These are phyloP conservation scores for Aleadryas rufinucha DNA, from an alignment of 2,113 vertebrate genomes.

Conservation along the genomic window DNA sequence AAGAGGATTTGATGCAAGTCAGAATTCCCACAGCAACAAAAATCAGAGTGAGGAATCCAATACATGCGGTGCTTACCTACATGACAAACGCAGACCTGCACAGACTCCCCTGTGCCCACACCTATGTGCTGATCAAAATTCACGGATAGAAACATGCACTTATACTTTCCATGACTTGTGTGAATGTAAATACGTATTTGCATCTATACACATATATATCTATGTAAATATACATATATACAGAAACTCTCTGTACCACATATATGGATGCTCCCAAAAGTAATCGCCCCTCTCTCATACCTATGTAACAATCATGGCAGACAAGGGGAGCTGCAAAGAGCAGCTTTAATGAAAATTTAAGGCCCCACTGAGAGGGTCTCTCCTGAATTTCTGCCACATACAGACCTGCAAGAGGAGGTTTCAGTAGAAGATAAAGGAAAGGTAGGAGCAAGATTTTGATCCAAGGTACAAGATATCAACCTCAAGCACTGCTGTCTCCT, in stretches of 20 bases:
- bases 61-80: neutral
- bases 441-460: neutral
- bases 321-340: neutral
- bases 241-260: neutral
- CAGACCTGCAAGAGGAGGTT: neutral
- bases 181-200: neutral
- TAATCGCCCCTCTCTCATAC: neutral
- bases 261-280: neutral
- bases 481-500: neutral
- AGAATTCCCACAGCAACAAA: neutral
- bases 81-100: neutral
- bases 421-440: neutral
- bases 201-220: neutral
- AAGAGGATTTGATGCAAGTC: neutral
- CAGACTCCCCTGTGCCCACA: no score
- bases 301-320: neutral
- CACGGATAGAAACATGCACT: neutral
- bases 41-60: neutral
- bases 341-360: neutral
- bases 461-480: neutral
- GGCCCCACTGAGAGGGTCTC: neutral
- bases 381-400: neutral
- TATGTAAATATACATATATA: neutral
- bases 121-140: neutral
- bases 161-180: neutral